Percentiles rank a stretch among this genome's conserved stretches.
Conservation (phyloP, 2,888 invertebrate genomes). For the Abrostola triplasia region DNA sequence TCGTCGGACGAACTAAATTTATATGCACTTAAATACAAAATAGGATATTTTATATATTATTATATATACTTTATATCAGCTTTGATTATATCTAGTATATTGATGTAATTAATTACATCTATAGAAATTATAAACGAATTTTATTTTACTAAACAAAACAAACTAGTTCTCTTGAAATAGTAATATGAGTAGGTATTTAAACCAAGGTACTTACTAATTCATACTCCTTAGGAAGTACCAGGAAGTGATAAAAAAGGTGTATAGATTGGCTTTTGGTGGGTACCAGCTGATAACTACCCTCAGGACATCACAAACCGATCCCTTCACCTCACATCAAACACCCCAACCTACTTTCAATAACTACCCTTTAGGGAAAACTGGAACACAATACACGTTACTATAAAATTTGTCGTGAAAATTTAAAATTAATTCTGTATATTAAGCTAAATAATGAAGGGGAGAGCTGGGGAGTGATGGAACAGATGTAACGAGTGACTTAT, state of each 20-base stretch:
- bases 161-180: not conserved
- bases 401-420: constrained; percentile 45
- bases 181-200: not conserved
- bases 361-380: constrained; percentile 16
- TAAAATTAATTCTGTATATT: constrained; percentile 51
- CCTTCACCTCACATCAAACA: constrained; percentile 6
- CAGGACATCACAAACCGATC: not conserved
- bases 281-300: not conserved
- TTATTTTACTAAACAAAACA: constrained; percentile 21
- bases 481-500: constrained; percentile 80
- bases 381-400: constrained; percentile 20
- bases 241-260: constrained; percentile 1
- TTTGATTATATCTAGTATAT: no score
- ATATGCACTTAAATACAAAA: no score
- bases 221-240: no score
- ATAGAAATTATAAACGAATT: no score
- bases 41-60: no score
- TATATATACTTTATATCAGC: no score
- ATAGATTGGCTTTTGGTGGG: not conserved
- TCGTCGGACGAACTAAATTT: constrained; percentile 13
- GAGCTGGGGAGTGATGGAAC: constrained; percentile 71
- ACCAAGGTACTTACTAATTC: not conserved
- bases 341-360: constrained; percentile 15
- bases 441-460: constrained; percentile 55
- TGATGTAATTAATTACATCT: no score